Percentiles rank a stretch among this genome's conserved stretches.
phyloP scores from a whole-genome alignment of 2,797 vertebrate genomes.

The Psittacula echo region DNA sequence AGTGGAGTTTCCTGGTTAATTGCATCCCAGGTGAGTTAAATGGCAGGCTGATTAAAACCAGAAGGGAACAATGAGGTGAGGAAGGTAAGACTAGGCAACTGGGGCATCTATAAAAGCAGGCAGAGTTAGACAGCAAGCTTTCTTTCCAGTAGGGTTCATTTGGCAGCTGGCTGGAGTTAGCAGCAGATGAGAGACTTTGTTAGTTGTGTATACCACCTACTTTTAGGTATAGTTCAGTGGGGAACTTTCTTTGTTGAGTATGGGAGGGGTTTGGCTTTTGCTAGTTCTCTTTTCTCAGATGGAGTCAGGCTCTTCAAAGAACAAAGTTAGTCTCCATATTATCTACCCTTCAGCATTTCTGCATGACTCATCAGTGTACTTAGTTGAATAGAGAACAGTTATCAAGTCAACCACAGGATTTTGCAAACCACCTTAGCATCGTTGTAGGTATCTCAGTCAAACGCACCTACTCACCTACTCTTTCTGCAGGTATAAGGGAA shows the following conservation, averaged over 20 bases:
- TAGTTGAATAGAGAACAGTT: slow-evolving; percentile 49
- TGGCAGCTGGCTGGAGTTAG: slow-evolving; percentile 9
- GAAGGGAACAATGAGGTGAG: background rate
- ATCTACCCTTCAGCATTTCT: slow-evolving; percentile 40
- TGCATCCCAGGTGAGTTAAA: slow-evolving; percentile 11
- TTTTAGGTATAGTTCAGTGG: slow-evolving; percentile 8
- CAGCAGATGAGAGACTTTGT: slow-evolving; percentile 52
- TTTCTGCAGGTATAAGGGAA: slow-evolving; percentile 17
- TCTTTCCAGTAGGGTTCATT: background rate
- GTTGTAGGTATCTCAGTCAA: slow-evolving; percentile 48
- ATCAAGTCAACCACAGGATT: slow-evolving; percentile 58
- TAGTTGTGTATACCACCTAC: slow-evolving; percentile 52
- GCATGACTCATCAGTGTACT: slow-evolving; percentile 3
- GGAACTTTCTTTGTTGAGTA: slow-evolving; percentile 18
- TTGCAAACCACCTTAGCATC: slow-evolving; percentile 40
- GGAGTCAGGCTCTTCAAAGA: slow-evolving; percentile 56
- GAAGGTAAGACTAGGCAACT: background rate
- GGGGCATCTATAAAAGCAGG: slow-evolving; percentile 4
- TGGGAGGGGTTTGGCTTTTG: slow-evolving; percentile 59
- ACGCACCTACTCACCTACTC: slow-evolving; percentile 20
- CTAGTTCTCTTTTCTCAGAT: slow-evolving; percentile 8
- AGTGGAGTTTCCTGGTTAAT: slow-evolving; percentile 34
- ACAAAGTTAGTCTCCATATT: slow-evolving; percentile 27
- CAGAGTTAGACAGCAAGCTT: background rate
- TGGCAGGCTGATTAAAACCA: slow-evolving; percentile 6